A percentile compares a stretch with the other conserved stretches of the same genome.
These are phyloP conservation scores for Noctua comes DNA, from an alignment of 2,888 invertebrate genomes.

Conservation along the genomic window DNA sequence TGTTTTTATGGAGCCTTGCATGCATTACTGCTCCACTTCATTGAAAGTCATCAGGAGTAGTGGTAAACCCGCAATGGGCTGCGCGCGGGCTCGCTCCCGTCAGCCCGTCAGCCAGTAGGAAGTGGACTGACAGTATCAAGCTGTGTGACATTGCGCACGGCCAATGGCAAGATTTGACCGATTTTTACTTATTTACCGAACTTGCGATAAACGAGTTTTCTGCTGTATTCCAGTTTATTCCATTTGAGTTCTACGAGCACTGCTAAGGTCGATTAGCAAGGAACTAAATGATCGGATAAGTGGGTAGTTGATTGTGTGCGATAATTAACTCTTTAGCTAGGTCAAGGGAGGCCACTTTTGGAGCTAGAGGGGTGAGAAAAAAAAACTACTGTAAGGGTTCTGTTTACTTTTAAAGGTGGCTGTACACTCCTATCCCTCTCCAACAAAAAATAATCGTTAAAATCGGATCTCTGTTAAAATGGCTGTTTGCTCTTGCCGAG, in stretches of 20 bases:
- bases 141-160: neutral
- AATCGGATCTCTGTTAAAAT: too few species aligned
- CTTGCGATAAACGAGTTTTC: slow-evolving; percentile 8
- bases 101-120: slow-evolving; percentile 3
- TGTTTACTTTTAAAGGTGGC: neutral
- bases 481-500: too few species aligned
- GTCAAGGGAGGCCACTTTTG: neutral
- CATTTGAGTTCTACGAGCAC: slow-evolving; percentile 13
- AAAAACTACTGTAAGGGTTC: neutral
- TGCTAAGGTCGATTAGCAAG: neutral
- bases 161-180: slow-evolving; percentile 1
- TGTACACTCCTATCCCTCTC: too few species aligned
- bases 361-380: neutral
- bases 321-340: neutral
- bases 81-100: neutral
- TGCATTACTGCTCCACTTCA: slow-evolving; percentile 14
- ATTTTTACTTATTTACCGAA: slow-evolving; percentile 29
- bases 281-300: neutral
- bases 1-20: neutral
- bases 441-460: too few species aligned
- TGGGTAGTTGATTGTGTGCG: neutral
- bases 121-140: neutral
- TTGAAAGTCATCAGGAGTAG: neutral
- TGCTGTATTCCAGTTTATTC: slow-evolving; percentile 16
- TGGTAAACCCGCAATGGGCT: neutral